Base-by-base conservation (phyloP, 2,888 invertebrate genomes). In the Heliconius aoede region DNA sequence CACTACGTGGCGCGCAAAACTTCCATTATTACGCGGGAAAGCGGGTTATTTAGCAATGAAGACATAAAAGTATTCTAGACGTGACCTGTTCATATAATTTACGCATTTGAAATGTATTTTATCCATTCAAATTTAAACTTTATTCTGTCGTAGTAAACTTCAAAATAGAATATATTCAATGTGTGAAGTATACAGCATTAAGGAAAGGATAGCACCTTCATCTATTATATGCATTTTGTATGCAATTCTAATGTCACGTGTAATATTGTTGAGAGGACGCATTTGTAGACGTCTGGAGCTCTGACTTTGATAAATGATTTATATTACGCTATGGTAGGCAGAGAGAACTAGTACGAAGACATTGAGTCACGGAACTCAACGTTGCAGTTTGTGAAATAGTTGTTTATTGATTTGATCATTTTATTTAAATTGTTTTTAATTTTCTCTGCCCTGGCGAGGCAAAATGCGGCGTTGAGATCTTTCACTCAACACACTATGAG, bases 101-200 rank as follows among this genome's bases (percentile, higher is more conserved):
- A 76, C 75, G 78, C 73, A 69, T 51, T 26, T 46, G n/a, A 28
- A 51, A 30, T 64, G 51, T 28, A 28, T 21, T 4, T 9, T 51
- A 55, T 11, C 24, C 2, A 21, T 21, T 21, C 24, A 9, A 73
- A 67, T 58, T 26, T 26, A 30, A 9, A 36, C 71, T 32, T 36
- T 78, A 71, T 2, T 1, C 0, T 15, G 1, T 51, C 1, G 0
- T 0, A 0, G 9, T 73, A 75, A 26, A 58, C 40, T 58, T 78
- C 9, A 69, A 71, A 69, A 62, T 65, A 0, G 28, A 61, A 28
- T 46, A 11, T 13, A 11, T 61, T 13, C 1, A 28, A 60, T 80
- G 82, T 81, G 85, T 85, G 87, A 88, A 83, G 85, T 88, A 84
- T 85, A 87, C 86, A 87, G 86, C 86, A 86, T 88, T 86, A 88